Conservation (phyloP, 2,113 vertebrate species). For the Illadopsis cleaveri region DNA sequence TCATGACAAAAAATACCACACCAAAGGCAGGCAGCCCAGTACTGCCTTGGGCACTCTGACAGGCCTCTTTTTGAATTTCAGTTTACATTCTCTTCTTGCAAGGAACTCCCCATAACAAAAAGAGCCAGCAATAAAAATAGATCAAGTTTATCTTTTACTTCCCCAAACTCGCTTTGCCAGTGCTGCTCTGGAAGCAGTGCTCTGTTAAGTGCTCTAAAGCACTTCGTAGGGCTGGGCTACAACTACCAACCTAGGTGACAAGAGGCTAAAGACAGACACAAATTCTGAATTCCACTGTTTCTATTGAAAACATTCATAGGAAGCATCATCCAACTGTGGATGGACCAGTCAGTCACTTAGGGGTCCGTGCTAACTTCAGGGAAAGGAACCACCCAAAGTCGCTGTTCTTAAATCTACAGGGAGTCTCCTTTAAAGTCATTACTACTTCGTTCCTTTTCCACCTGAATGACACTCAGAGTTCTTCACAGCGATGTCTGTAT, state of each 20-base stretch:
- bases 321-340: not conserved
- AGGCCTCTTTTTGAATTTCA: not conserved
- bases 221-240: not conserved
- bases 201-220: not conserved
- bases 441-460: constrained; percentile 72
- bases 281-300: not conserved
- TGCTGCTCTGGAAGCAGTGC: not conserved
- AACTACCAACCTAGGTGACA: not conserved
- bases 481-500: constrained; percentile 54
- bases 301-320: not conserved
- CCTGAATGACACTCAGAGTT: constrained; percentile 65
- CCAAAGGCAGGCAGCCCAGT: not conserved
- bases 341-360: not conserved
- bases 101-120: not conserved
- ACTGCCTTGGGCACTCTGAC: not conserved
- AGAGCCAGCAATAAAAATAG: not conserved
- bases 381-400: not conserved
- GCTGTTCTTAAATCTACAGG: constrained; percentile 40
- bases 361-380: not conserved
- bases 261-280: not conserved
- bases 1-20: not conserved
- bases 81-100: not conserved
- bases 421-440: constrained; percentile 72
- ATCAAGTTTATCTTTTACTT: not conserved
- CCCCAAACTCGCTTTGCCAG: not conserved